These are phyloP conservation scores for Cynaeus angustus DNA, from an alignment of 2,888 invertebrate genomes.

Conservation along the genomic window DNA sequence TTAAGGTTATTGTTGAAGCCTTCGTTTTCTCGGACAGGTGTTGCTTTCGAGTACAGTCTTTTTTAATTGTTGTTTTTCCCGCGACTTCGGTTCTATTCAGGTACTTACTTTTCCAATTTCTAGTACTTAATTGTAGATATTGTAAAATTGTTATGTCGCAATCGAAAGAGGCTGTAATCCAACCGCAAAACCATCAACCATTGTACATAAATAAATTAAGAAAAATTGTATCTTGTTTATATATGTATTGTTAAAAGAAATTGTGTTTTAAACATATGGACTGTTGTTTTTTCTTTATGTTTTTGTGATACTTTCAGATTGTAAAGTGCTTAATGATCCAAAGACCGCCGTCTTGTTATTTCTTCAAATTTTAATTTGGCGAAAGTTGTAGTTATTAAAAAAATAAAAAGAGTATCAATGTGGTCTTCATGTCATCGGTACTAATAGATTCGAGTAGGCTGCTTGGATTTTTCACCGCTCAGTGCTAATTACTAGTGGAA, in stretches of 20 bases:
- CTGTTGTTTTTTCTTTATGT: slow-evolving; percentile 66
- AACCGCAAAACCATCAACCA: slow-evolving; percentile 57
- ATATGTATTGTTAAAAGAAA: slow-evolving; percentile 66
- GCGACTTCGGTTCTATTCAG: slow-evolving; percentile 31
- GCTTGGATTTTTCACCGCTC: slow-evolving; percentile 55
- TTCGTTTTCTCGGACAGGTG: slow-evolving; percentile 55
- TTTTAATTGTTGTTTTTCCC: slow-evolving; percentile 56
- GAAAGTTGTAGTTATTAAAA: slow-evolving; percentile 34
- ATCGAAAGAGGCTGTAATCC: slow-evolving; percentile 59
- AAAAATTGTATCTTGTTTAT: slow-evolving; percentile 67
- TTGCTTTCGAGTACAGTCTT: slow-evolving; percentile 62
- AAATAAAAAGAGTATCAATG: slow-evolving; percentile 52
- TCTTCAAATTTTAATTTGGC: slow-evolving; percentile 39
- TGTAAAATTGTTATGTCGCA: slow-evolving; percentile 54
- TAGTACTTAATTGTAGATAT: slow-evolving; percentile 61
- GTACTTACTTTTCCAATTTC: slow-evolving; percentile 54
- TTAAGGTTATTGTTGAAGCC: slow-evolving; percentile 54
- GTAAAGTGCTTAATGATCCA: slow-evolving; percentile 52
- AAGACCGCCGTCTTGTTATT: slow-evolving; percentile 46
- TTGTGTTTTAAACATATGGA: slow-evolving; percentile 67
- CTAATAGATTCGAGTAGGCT: slow-evolving; percentile 54
- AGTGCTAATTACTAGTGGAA: slow-evolving; percentile 46
- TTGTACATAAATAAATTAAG: slow-evolving; percentile 65
- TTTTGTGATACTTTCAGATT: slow-evolving; percentile 56
- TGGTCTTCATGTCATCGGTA: slow-evolving; percentile 54